Percentiles rank a stretch among this genome's conserved stretches.
These are phyloP conservation scores for Drosophila parthenogenetica DNA, from an alignment of 2,888 invertebrate species.

Conservation along the genomic window DNA sequence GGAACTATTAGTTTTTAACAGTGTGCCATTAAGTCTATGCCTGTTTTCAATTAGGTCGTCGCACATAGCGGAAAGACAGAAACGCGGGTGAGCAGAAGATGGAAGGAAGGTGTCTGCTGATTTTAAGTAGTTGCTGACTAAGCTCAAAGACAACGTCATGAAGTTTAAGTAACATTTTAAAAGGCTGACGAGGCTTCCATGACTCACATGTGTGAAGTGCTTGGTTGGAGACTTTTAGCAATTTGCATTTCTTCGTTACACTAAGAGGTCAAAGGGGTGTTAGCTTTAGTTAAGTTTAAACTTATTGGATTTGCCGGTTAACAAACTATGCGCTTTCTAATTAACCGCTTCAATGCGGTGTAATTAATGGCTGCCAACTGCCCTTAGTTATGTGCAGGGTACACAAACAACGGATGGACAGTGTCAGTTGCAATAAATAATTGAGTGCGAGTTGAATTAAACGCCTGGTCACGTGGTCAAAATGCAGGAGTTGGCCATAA, in stretches of 20 bases:
- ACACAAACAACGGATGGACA: slow-evolving; percentile 20
- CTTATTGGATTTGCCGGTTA: slow-evolving; percentile 77
- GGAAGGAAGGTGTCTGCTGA: background rate
- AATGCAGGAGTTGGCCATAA: slow-evolving; percentile 17
- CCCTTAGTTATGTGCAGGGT: slow-evolving; percentile 23
- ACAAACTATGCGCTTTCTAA: slow-evolving; percentile 69
- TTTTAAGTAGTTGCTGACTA: slow-evolving; percentile 62
- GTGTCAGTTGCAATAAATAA: slow-evolving; percentile 37
- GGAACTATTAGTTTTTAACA: background rate
- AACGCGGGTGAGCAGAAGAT: slow-evolving; percentile 6
- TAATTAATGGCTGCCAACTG: slow-evolving; percentile 42
- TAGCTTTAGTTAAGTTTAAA: slow-evolving; percentile 29
- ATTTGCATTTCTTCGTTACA: slow-evolving; percentile 58
- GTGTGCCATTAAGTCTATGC: slow-evolving; percentile 7
- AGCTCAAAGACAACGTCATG: slow-evolving; percentile 64
- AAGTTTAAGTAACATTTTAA: slow-evolving; percentile 67
- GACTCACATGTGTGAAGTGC: slow-evolving; percentile 50
- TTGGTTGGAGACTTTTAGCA: slow-evolving; percentile 36
- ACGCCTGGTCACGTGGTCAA: slow-evolving; percentile 19
- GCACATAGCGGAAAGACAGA: slow-evolving; percentile 26
- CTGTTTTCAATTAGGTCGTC: slow-evolving; percentile 68
- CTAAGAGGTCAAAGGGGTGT: background rate
- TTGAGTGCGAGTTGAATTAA: slow-evolving; percentile 35
- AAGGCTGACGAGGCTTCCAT: slow-evolving; percentile 38
- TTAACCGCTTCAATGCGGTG: slow-evolving; percentile 49